Evolutionary conservation across 2,797 vertebrate genomes (phyloP).

Genomic region (Clarias pachynema): DNA sequence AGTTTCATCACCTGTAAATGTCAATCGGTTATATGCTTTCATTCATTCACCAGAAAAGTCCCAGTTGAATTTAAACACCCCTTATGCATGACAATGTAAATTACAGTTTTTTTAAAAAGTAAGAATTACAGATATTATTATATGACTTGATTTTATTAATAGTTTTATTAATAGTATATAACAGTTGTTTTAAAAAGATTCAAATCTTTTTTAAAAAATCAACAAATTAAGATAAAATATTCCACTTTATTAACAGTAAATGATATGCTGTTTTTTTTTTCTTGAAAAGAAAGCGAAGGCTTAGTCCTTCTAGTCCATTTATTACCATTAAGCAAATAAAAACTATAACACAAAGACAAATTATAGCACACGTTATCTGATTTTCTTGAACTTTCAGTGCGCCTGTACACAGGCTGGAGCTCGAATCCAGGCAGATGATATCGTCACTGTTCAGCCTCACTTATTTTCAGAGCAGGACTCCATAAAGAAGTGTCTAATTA

Average conservation of each 20-base stretch:
- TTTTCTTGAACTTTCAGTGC: conserved; percentile 28
- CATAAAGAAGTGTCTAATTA: conserved; percentile 58
- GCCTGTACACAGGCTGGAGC: neutral
- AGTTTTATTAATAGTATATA: too few species aligned
- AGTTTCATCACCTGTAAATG: too few species aligned
- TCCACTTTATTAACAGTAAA: neutral
- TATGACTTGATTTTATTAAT: too few species aligned
- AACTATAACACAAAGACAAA: neutral
- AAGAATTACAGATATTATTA: too few species aligned
- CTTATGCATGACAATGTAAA: too few species aligned
- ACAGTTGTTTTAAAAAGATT: neutral
- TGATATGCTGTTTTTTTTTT: neutral
- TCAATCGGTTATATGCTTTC: too few species aligned
- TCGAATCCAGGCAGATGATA: conserved; percentile 32
- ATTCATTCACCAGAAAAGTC: too few species aligned
- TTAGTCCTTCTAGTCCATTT: neutral
- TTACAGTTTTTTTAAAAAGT: too few species aligned
- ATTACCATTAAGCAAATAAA: neutral
- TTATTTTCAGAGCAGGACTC: conserved; percentile 41
- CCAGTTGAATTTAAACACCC: too few species aligned
- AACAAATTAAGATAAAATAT: neutral
- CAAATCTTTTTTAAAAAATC: neutral
- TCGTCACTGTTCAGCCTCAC: conserved; percentile 40
- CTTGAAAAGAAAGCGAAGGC: neutral
- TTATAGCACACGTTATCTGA: conserved; percentile 23